phyloP scores from a whole-genome alignment of 1,140 invertebrate species.

The Brachionus rubens region DNA sequence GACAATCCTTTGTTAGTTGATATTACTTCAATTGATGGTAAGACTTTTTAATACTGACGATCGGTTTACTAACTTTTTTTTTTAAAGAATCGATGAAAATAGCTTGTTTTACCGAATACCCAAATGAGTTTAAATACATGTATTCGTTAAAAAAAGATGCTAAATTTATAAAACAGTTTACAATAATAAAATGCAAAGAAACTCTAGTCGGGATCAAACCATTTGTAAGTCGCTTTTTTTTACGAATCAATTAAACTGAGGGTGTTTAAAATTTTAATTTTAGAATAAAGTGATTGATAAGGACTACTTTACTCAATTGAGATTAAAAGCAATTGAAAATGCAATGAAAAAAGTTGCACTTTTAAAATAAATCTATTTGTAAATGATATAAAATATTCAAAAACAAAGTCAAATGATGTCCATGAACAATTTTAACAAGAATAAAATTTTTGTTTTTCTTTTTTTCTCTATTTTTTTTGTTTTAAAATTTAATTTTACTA shows the following conservation, averaged over 20 bases:
- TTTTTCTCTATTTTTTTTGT: background rate
- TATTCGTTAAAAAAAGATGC: slow-evolving; percentile 39
- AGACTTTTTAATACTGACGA: background rate
- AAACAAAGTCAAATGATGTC: too few species aligned
- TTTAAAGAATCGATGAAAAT: slow-evolving; percentile 24
- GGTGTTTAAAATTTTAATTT: background rate
- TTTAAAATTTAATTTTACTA: too few species aligned
- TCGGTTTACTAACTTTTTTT: background rate
- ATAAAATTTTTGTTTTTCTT: background rate
- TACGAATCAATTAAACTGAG: background rate
- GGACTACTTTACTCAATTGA: slow-evolving; percentile 25
- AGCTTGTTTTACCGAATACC: slow-evolving; percentile 27
- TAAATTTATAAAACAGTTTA: slow-evolving; percentile 30
- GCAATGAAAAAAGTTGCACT: slow-evolving; percentile 43
- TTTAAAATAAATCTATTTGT: background rate
- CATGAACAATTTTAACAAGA: too few species aligned
- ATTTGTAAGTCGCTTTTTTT: slow-evolving; percentile 32
- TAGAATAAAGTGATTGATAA: slow-evolving; percentile 16
- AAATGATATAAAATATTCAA: too few species aligned
- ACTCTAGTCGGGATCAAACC: slow-evolving; percentile 42
- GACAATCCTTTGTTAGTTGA: background rate
- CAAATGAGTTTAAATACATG: slow-evolving; percentile 44
- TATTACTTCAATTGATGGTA: slow-evolving; percentile 5
- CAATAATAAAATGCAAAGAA: slow-evolving; percentile 40
- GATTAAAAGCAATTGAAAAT: slow-evolving; percentile 43